Evolutionary conservation across 2,113 vertebrate species (phyloP), one percentile per base, ranked within the genome.

Genomic region (Vulpes vulpes): DNA sequence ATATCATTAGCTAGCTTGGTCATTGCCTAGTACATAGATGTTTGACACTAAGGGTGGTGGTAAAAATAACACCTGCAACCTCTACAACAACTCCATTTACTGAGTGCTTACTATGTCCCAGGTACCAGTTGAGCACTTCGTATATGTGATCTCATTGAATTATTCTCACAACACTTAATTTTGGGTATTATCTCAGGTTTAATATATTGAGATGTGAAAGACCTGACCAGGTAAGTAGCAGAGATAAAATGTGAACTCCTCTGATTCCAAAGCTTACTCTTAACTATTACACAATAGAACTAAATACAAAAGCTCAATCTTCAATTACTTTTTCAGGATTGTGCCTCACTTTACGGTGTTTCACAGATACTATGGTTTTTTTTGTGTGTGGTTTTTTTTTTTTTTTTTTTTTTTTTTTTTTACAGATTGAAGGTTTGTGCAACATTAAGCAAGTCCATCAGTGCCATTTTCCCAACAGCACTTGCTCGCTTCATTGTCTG

Each of bases 291-390:
- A 19, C 4, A 65, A 65, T 0, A 92, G 7, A 73, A 92, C 1
- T 65, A 89, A 65, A 86, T 65, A 59, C 16, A 51, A 91, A 93
- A 71, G 35, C 5, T 85, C 74, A 82, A 30, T 67, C 83, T 97
- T 93, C 53, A 90, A 53, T 74, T 12, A 49, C 53, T 89, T 86
- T 22, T n/a, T 30, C 51, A 67, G 43, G 67, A 80, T 11, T 81
- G 60, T 23, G 79, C 43, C 74, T 78, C 43, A 76, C 25, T 51
- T 76, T 27, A 51, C 3, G 16, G 43, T 51, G 74, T 51, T 78
- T 51, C 43, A 30, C 25, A 78, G 74, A 78, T 51, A 30, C 14
- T 51, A 3, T 23, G 3, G 1, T 43, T 43, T 43, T 43, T 43
- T 43, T 6, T 35, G 35, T 35, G 35, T 35, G 35, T 35, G 35